These are phyloP conservation scores for Monodelphis domestica DNA, from an alignment of 2,797 vertebrate species.

Conservation along the genomic window DNA sequence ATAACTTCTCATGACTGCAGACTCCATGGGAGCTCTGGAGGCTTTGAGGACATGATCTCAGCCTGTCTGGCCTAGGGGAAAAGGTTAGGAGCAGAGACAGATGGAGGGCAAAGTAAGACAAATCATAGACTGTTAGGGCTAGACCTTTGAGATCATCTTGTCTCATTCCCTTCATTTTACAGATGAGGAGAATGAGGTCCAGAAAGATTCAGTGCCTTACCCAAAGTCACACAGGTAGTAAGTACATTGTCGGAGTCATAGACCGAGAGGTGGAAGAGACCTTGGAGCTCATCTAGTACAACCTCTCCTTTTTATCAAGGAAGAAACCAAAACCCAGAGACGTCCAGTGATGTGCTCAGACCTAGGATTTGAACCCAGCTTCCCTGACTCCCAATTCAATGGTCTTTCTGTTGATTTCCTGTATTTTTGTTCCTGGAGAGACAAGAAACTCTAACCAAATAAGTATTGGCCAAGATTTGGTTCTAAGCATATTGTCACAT, in stretches of 20 bases:
- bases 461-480: not conserved
- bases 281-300: not conserved
- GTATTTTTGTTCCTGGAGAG: not conserved
- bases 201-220: not conserved
- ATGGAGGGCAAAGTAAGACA: not conserved
- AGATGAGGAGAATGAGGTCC: not conserved
- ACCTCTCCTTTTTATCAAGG: not conserved
- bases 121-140: not conserved
- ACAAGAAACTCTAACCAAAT: not conserved
- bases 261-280: not conserved
- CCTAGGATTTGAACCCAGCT: not conserved
- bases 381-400: not conserved
- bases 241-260: not conserved
- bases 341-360: not conserved
- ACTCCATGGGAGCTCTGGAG: not conserved
- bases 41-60: constrained; percentile 1
- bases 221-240: not conserved
- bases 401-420: not conserved
- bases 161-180: not conserved
- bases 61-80: not conserved
- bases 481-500: not conserved
- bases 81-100: not conserved
- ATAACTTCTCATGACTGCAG: constrained; percentile 1
- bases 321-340: not conserved
- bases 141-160: not conserved